Evolutionary conservation across 2,888 invertebrate species (phyloP).

Genomic region (Herminia tarsipennalis): DNA sequence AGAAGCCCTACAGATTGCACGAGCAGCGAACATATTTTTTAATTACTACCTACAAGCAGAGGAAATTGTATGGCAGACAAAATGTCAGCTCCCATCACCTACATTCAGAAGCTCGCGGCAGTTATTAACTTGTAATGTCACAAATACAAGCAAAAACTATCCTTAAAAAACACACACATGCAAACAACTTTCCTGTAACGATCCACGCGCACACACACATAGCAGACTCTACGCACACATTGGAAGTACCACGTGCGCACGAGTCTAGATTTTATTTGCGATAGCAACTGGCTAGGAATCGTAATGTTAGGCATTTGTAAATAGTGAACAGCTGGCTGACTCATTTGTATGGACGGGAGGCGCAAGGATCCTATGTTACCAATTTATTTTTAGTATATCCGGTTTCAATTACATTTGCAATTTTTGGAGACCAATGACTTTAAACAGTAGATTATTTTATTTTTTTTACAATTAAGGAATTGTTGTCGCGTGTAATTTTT

Average conservation of each 20-base stretch:
- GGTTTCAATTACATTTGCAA: constrained; percentile 3
- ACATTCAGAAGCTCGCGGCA: constrained; percentile 9
- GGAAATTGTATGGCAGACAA: constrained; percentile 25
- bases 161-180: constrained; percentile 7
- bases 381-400: background rate
- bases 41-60: constrained; percentile 38
- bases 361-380: constrained; percentile 4
- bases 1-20: too few relatives aligned
- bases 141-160: background rate
- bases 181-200: background rate
- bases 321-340: constrained; percentile 13
- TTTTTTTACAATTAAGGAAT: too few relatives aligned
- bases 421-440: too few relatives aligned
- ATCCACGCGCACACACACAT: background rate
- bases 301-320: constrained; percentile 11
- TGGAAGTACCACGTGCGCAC: constrained; percentile 30
- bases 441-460: too few relatives aligned
- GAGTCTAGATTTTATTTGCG: constrained; percentile 39
- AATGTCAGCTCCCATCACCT: constrained; percentile 20
- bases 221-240: constrained; percentile 11
- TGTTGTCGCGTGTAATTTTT: too few relatives aligned
- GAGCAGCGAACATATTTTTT: background rate
- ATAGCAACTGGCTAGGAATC: constrained; percentile 8
- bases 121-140: constrained; percentile 28
- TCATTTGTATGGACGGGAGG: constrained; percentile 6